Evolutionary conservation across 2,113 vertebrate genomes (phyloP).

Genomic region (Eulemur macaco): DNA sequence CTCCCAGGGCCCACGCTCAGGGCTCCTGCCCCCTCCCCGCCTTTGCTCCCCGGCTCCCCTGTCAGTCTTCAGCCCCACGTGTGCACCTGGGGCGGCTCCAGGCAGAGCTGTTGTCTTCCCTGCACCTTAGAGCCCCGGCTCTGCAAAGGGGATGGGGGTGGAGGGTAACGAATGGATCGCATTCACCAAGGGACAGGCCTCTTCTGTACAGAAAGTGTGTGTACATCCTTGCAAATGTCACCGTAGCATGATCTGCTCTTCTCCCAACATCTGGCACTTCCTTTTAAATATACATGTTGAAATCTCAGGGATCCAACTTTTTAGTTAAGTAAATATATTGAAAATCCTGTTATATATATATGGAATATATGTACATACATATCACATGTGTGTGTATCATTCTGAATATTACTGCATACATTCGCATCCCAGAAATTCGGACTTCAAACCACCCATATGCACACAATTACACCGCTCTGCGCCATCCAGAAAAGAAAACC

Average conservation of each 20-base stretch:
- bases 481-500: slow-evolving; percentile 42
- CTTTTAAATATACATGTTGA: slow-evolving; percentile 44
- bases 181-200: not conserved
- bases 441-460: not conserved
- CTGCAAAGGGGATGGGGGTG: not conserved
- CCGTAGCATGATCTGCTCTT: not conserved
- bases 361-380: slow-evolving; percentile 27
- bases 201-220: not conserved
- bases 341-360: slow-evolving; percentile 27
- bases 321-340: slow-evolving; percentile 28
- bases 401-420: slow-evolving; percentile 57
- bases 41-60: not conserved
- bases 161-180: no score
- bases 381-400: not conserved
- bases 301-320: slow-evolving; percentile 37
- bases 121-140: not conserved
- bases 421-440: not conserved
- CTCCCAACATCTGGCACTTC: not conserved
- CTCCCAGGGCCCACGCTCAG: not conserved
- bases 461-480: slow-evolving; percentile 42
- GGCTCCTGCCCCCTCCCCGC: not conserved
- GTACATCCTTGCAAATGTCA: not conserved
- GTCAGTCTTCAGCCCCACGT: not conserved
- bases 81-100: not conserved
- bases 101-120: not conserved